phyloP scores from a whole-genome alignment of 2,113 vertebrate genomes.

The Alces alces region DNA sequence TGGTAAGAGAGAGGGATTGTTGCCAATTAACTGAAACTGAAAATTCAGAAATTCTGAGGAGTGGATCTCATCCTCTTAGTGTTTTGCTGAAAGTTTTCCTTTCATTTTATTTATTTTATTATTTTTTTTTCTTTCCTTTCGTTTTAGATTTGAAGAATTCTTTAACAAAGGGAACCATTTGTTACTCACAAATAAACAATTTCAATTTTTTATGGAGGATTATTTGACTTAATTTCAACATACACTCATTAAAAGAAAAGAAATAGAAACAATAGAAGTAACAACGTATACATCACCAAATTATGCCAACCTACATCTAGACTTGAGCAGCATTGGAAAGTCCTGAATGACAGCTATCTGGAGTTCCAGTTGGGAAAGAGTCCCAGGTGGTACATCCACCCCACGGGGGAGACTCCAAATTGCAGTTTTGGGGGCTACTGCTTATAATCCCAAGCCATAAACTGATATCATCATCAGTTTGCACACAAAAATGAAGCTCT shows the following conservation, averaged over 20 bases:
- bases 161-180: background rate
- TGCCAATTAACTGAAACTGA: background rate
- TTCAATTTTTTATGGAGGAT: background rate
- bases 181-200: background rate
- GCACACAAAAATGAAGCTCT: background rate
- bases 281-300: background rate
- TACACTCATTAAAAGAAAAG: background rate
- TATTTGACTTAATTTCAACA: background rate
- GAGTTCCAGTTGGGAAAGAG: background rate
- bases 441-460: background rate
- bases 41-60: background rate
- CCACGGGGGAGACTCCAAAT: background rate
- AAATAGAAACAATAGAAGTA: background rate
- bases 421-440: background rate
- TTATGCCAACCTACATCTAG: background rate
- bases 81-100: background rate
- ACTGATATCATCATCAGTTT: background rate
- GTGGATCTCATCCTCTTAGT: background rate
- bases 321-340: background rate
- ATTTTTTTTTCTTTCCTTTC: background rate
- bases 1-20: background rate
- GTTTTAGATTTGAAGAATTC: background rate
- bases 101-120: background rate
- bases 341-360: background rate
- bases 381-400: background rate